phyloP scores from a whole-genome alignment of 1,140 invertebrate species.

The Hormaphis cornu region DNA sequence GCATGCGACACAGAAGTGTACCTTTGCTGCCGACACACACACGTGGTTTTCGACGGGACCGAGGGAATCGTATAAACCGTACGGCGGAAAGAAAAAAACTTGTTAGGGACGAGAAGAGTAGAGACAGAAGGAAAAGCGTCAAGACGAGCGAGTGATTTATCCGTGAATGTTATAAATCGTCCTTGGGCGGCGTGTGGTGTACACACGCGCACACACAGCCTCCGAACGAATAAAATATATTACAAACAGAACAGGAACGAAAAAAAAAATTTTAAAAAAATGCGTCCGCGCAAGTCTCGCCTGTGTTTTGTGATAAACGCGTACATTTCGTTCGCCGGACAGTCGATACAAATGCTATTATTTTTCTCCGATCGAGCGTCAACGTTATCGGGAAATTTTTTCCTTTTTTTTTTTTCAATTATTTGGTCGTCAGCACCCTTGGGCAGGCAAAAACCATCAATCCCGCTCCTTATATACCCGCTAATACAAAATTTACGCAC shows the following conservation, averaged over 20 bases:
- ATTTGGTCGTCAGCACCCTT: too few relatives aligned
- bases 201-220: neutral
- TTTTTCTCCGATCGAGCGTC: too few relatives aligned
- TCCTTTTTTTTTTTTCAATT: too few relatives aligned
- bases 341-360: too few relatives aligned
- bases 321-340: too few relatives aligned
- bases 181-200: slow-evolving; percentile 1
- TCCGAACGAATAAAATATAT: slow-evolving; percentile 20
- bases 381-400: too few relatives aligned
- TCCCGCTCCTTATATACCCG: too few relatives aligned
- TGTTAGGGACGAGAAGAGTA: slow-evolving; percentile 4
- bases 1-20: neutral
- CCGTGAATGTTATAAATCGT: slow-evolving; percentile 18
- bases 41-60: slow-evolving; percentile 9
- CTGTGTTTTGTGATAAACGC: too few relatives aligned
- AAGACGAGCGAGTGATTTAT: slow-evolving; percentile 25
- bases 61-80: neutral
- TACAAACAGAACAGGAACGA: slow-evolving; percentile 8
- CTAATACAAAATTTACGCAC: too few relatives aligned
- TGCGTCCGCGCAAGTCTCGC: too few relatives aligned
- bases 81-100: neutral
- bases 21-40: neutral
- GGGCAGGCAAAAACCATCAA: too few relatives aligned
- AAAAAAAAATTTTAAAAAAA: too few relatives aligned
- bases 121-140: slow-evolving; percentile 3